phyloP scores from a whole-genome alignment of 2,888 invertebrate species.

The Andrena minutula region DNA sequence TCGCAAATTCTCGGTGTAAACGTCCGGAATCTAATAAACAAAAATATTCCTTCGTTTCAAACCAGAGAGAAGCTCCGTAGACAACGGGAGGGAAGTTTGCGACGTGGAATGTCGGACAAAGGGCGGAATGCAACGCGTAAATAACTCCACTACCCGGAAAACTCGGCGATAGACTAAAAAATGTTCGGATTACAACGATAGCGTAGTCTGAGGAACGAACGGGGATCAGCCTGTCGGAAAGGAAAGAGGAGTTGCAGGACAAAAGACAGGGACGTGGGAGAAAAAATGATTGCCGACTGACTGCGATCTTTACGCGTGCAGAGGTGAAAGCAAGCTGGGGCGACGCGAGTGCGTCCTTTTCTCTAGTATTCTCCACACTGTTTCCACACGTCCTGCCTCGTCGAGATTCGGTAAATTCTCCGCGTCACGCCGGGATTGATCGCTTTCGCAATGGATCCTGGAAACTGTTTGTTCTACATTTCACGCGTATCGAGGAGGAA shows the following conservation, averaged over 20 bases:
- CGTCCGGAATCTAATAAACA: not conserved
- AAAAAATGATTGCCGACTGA: conserved; percentile 8
- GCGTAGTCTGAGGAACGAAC: not conserved
- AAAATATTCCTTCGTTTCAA: not conserved
- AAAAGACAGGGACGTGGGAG: not conserved
- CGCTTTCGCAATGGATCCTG: conserved; percentile 61
- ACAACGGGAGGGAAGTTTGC: not conserved
- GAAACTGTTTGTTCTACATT: conserved; percentile 69
- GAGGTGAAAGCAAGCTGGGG: conserved; percentile 4
- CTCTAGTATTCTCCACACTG: not conserved
- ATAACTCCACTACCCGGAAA: not conserved
- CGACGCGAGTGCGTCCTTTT: conserved; percentile 7
- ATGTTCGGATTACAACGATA: not conserved
- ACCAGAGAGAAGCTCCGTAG: not conserved
- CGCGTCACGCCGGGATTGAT: conserved; percentile 63
- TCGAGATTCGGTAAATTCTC: conserved; percentile 68
- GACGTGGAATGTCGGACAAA: not conserved
- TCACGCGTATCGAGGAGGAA: conserved; percentile 51
- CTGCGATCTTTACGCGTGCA: not conserved
- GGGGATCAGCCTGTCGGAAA: not conserved
- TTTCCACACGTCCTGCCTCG: conserved; percentile 6
- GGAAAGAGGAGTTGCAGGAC: not conserved
- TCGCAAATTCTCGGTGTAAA: not conserved
- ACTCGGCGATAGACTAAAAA: not conserved
- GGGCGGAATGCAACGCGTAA: not conserved